These are phyloP conservation scores for Epizoanthus fatuus DNA, from an alignment of 92 coral and sea anemone species.

Conservation along the genomic window DNA sequence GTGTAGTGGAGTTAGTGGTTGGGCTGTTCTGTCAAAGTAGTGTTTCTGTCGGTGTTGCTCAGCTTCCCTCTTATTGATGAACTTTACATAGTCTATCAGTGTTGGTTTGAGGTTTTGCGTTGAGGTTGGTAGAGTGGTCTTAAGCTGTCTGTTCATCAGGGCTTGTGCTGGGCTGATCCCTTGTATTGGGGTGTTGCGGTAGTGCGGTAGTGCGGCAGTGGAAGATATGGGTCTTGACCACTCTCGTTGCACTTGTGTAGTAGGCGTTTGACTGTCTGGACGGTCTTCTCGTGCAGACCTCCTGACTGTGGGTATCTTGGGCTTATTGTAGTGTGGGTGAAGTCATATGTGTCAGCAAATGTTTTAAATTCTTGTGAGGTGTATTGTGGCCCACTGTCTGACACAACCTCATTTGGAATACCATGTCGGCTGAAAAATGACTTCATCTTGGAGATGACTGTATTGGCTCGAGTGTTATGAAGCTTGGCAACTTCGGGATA, in stretches of 20 bases:
- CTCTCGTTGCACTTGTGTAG: not conserved
- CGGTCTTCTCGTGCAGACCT: not conserved
- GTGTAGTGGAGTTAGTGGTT: too few relatives aligned
- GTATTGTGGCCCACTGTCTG: too few relatives aligned
- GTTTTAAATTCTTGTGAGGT: too few relatives aligned
- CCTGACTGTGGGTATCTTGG: not conserved
- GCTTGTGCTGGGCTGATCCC: conserved; percentile 1
- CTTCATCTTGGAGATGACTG: too few relatives aligned
- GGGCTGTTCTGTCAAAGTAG: too few relatives aligned
- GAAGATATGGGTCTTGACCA: not conserved
- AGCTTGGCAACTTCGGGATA: too few relatives aligned
- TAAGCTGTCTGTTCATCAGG: not conserved
- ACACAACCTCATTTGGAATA: too few relatives aligned
- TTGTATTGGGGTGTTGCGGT: not conserved
- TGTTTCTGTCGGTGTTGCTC: too few relatives aligned
- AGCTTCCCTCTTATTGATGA: not conserved
- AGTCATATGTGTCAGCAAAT: too few relatives aligned
- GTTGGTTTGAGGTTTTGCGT: not conserved
- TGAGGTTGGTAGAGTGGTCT: not conserved
- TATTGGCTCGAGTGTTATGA: too few relatives aligned
- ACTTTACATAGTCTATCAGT: not conserved
- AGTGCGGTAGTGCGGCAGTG: conserved; percentile 1
- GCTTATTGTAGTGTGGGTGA: not conserved
- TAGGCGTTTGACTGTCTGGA: not conserved
- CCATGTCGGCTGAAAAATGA: too few relatives aligned